Percentiles rank a stretch among this genome's conserved stretches.
These are phyloP conservation scores for Lepetodrilus schrolli DNA, from an alignment of 2,888 invertebrate species.

Conservation along the genomic window DNA sequence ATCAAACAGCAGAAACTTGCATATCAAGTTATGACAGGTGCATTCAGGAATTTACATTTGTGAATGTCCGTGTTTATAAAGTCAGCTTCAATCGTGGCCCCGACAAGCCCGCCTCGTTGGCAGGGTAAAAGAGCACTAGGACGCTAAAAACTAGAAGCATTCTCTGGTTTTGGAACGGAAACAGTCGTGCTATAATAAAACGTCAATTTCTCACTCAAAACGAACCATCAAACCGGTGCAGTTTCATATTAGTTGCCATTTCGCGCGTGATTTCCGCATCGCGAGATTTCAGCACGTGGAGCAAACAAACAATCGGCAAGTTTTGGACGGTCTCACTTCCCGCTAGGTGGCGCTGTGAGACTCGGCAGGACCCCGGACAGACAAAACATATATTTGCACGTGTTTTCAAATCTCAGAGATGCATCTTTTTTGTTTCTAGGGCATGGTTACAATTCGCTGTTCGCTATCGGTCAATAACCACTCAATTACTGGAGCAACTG, in stretches of 20 bases:
- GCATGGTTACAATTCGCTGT: constrained; percentile 31
- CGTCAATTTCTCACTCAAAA: constrained; percentile 19
- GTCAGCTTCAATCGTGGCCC: not conserved
- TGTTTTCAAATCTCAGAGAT: constrained; percentile 29
- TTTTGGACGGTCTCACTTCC: not conserved
- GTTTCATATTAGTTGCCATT: constrained; percentile 21
- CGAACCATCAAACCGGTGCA: constrained; percentile 20
- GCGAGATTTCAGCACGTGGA: constrained; percentile 16
- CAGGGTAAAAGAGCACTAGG: not conserved
- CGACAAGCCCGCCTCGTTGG: not conserved
- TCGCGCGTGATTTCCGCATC: constrained; percentile 29
- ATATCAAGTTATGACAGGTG: not conserved
- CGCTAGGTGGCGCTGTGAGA: not conserved
- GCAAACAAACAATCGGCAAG: constrained; percentile 12
- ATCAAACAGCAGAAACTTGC: too few species aligned
- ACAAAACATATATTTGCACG: constrained; percentile 40
- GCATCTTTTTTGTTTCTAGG: constrained; percentile 33
- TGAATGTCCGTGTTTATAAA: not conserved
- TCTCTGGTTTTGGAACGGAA: constrained; percentile 14
- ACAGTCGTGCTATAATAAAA: constrained; percentile 8
- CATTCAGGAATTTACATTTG: not conserved
- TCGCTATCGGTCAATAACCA: not conserved
- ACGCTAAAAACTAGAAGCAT: not conserved
- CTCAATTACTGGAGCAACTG: constrained; percentile 16
- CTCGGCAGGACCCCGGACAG: not conserved